Percentiles rank a stretch among this genome's conserved stretches.
phyloP scores from a whole-genome alignment of 2,888 invertebrate genomes.

The Amiota communis region DNA sequence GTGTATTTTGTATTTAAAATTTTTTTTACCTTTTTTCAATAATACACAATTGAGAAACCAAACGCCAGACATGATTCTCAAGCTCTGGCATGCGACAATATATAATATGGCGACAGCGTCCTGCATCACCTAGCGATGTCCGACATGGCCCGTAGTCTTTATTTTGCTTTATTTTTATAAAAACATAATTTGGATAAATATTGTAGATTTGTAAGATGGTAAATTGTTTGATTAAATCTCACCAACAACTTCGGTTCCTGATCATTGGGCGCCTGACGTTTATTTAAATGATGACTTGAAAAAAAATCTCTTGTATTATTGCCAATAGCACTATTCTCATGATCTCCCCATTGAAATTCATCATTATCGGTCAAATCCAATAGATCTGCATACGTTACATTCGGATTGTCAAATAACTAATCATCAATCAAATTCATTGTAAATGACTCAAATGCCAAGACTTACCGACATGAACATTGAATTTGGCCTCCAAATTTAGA shows the following conservation, averaged over 20 bases:
- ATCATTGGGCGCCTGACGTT: constrained; percentile 53
- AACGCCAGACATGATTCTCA: constrained; percentile 76
- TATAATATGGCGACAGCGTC: constrained; percentile 79
- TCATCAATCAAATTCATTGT: neutral
- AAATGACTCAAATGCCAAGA: neutral
- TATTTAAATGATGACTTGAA: constrained; percentile 56
- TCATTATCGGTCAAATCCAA: constrained; percentile 62
- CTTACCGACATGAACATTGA: too few species aligned
- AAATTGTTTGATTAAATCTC: constrained; percentile 20
- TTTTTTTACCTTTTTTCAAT: constrained; percentile 76
- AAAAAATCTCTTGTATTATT: constrained; percentile 43
- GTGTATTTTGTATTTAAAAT: constrained; percentile 1
- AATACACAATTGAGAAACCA: constrained; percentile 81
- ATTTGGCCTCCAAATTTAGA: too few species aligned
- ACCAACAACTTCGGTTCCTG: constrained; percentile 50
- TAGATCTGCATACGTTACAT: constrained; percentile 55
- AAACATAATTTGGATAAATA: constrained; percentile 21
- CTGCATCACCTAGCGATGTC: constrained; percentile 77
- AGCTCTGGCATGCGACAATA: constrained; percentile 78
- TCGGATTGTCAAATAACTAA: too few species aligned
- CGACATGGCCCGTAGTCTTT: constrained; percentile 77
- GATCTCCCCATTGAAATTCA: constrained; percentile 61
- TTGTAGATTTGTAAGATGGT: too few species aligned
- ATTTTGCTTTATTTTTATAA: constrained; percentile 76
- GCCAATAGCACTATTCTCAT: constrained; percentile 51